phyloP scores from a whole-genome alignment of 2,888 invertebrate genomes.

The Dioctria linearis region DNA sequence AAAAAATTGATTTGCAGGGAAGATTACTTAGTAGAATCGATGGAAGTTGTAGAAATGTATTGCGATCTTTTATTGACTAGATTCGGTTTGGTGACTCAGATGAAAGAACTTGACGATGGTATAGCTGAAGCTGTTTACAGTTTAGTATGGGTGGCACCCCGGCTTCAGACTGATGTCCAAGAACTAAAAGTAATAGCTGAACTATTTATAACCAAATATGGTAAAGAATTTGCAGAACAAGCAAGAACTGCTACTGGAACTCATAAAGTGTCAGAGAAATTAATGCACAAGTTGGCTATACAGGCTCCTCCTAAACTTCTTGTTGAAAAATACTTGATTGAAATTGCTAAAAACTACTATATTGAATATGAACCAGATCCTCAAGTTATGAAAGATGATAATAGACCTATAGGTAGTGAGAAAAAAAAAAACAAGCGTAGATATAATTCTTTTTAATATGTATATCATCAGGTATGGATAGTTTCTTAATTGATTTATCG shows the following conservation, averaged over 20 bases:
- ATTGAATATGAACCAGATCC: conserved; percentile 97
- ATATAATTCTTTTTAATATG: not conserved
- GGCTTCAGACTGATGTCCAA: conserved; percentile 88
- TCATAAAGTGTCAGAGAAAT: conserved; percentile 88
- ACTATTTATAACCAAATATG: conserved; percentile 91
- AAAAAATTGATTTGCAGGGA: conserved; percentile 75
- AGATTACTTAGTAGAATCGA: conserved; percentile 99
- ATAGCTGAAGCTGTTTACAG: conserved; percentile 96
- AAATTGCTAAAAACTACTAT: conserved; percentile 96
- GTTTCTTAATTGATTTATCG: conserved; percentile 79
- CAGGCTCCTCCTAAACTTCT: conserved; percentile 96
- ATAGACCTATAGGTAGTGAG: conserved; percentile 57
- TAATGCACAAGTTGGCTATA: conserved; percentile 93
- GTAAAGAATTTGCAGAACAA: conserved; percentile 91
- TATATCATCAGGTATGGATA: conserved; percentile 73
- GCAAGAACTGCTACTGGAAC: conserved; percentile 92
- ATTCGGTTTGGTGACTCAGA: conserved; percentile 96
- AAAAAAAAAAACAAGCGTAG: no score
- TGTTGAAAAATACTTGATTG: conserved; percentile 93
- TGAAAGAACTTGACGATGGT: conserved; percentile 96
- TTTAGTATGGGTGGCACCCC: conserved; percentile 97
- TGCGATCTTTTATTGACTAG: conserved; percentile 96
- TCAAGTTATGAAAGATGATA: conserved; percentile 86
- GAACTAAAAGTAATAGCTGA: conserved; percentile 88
- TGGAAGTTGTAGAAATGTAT: conserved; percentile 99